Evolutionary conservation across 2,888 invertebrate species (phyloP).

Genomic region (Venusia cambrica): DNA sequence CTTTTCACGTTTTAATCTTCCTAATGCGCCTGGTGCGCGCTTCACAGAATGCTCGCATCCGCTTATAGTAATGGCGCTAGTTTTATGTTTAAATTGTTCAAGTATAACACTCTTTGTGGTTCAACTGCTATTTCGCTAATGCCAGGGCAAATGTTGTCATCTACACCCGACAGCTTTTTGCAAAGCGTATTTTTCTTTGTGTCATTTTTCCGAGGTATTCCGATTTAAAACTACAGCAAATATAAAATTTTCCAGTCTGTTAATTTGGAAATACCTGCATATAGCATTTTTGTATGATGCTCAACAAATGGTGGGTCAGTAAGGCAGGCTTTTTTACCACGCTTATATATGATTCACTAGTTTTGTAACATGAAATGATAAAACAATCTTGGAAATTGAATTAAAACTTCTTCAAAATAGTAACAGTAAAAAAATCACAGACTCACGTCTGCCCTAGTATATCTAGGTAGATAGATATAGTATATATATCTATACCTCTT

Average conservation of each 20-base stretch:
- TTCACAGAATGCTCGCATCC: conserved; percentile 56
- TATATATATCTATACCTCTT: too few species aligned
- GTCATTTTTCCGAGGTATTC: conserved; percentile 6
- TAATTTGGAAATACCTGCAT: too few species aligned
- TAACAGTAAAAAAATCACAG: too few species aligned
- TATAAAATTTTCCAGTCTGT: too few species aligned
- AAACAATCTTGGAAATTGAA: too few species aligned
- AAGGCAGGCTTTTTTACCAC: conserved; percentile 30
- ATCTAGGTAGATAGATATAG: too few species aligned
- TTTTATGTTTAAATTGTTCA: conserved; percentile 30
- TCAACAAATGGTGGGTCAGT: conserved; percentile 31
- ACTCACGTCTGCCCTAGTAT: conserved; percentile 29
- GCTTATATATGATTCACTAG: conserved; percentile 29
- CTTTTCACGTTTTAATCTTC: conserved; percentile 76
- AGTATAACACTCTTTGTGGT: conserved; percentile 24
- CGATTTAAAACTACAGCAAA: conserved; percentile 4
- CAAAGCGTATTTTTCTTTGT: conserved; percentile 9
- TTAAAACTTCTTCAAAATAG: too few species aligned
- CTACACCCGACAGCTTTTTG: conserved; percentile 14
- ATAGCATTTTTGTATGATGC: too few species aligned
- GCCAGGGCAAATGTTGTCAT: conserved; percentile 19
- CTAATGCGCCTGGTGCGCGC: conserved; percentile 68
- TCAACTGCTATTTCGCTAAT: conserved; percentile 20
- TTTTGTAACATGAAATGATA: conserved; percentile 26
- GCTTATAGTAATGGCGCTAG: conserved; percentile 46